Conservation (phyloP, 1,140 invertebrate genomes). For the Rhizoglyphus robini region DNA sequence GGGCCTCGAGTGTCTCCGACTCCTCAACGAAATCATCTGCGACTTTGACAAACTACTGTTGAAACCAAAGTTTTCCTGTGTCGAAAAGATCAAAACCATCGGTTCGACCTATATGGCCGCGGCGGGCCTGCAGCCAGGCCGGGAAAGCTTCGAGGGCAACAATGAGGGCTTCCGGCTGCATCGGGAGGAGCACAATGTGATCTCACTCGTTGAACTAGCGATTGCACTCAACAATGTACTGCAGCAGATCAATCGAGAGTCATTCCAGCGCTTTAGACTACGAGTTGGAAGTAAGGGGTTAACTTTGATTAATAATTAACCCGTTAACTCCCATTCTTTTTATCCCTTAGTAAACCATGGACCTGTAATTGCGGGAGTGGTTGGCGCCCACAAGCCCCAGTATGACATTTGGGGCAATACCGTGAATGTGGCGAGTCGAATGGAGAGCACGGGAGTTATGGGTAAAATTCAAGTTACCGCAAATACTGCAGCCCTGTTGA, state of each 20-base stretch:
- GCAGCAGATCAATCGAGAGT: constrained; percentile 89
- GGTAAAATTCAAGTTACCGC: constrained; percentile 63
- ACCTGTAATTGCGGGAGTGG: constrained; percentile 57
- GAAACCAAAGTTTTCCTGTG: constrained; percentile 83
- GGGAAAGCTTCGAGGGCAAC: constrained; percentile 48
- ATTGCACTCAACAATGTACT: constrained; percentile 77
- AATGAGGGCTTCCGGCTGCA: background rate
- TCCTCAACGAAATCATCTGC: constrained; percentile 95
- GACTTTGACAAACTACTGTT: constrained; percentile 92
- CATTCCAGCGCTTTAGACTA: constrained; percentile 85
- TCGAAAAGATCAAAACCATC: constrained; percentile 98
- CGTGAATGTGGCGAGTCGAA: constrained; percentile 82
- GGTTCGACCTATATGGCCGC: constrained; percentile 97
- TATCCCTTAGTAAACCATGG: constrained; percentile 59
- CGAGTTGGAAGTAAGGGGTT: constrained; percentile 61
- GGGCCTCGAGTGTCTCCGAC: constrained; percentile 79
- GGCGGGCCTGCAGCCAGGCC: constrained; percentile 69
- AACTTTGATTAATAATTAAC: constrained; percentile 14
- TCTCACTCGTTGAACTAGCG: constrained; percentile 82
- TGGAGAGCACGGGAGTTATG: constrained; percentile 88
- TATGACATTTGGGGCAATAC: constrained; percentile 98
- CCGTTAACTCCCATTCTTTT: no score
- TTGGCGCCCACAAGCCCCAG: constrained; percentile 90
- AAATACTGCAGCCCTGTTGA: constrained; percentile 72
- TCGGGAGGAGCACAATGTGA: constrained; percentile 70